Percentiles rank a stretch among this genome's conserved stretches.
These are phyloP conservation scores for Gobio gobio DNA, from an alignment of 2,113 vertebrate species.

Conservation along the genomic window DNA sequence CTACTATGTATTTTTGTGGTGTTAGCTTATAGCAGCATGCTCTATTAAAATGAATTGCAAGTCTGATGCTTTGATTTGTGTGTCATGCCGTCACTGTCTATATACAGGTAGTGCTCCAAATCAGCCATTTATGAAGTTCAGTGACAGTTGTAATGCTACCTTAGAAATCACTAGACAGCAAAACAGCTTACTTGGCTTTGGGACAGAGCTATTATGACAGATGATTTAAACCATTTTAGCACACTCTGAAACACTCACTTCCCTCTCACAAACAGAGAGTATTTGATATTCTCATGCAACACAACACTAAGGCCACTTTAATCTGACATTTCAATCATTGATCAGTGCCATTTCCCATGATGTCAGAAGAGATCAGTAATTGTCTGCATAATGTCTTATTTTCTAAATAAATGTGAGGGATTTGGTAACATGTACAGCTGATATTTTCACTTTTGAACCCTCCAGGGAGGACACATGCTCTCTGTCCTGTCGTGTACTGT, in stretches of 20 bases:
- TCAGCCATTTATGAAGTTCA: background rate
- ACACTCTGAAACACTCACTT: background rate
- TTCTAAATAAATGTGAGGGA: background rate
- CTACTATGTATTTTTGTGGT: background rate
- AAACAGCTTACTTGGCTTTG: background rate
- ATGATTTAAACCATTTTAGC: background rate
- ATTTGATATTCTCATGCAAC: conserved; percentile 3
- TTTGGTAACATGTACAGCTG: background rate
- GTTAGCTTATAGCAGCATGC: background rate
- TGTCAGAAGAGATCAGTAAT: background rate
- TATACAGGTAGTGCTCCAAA: background rate
- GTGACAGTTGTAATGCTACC: background rate
- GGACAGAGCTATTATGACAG: background rate
- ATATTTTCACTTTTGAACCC: background rate
- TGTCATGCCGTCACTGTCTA: background rate
- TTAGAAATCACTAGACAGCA: background rate
- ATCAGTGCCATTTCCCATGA: background rate
- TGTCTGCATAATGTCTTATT: background rate
- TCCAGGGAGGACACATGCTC: conserved; percentile 20
- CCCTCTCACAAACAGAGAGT: background rate
- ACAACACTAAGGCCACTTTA: conserved; percentile 13
- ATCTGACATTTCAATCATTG: conserved; percentile 22
- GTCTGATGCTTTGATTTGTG: background rate
- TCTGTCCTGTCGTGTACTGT: conserved; percentile 6
- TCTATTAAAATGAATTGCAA: background rate